Conservation (phyloP, 2,113 vertebrate species). For the Otus sunia region DNA sequence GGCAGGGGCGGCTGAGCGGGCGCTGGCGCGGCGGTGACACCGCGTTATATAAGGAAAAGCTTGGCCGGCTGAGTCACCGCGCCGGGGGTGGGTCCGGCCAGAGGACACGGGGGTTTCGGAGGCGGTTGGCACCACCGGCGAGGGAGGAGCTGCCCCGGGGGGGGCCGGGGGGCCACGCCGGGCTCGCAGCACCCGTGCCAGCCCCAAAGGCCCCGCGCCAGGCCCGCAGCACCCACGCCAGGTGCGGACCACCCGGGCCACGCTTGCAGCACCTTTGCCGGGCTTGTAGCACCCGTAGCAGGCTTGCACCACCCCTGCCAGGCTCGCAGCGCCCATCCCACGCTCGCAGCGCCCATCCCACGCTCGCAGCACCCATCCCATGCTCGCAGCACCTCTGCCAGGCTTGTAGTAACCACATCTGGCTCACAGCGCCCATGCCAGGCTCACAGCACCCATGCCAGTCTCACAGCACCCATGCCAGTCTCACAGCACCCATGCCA, state of each 20-base stretch:
- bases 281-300: background rate
- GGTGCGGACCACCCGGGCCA: background rate
- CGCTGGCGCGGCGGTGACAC: background rate
- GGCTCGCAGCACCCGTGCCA: background rate
- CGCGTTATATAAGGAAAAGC: conserved; percentile 56
- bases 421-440: background rate
- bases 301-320: background rate
- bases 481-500: no score
- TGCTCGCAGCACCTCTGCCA: rapidly evolving
- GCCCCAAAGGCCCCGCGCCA: background rate
- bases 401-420: no score
- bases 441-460: background rate
- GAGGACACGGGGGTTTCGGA: conserved; percentile 48
- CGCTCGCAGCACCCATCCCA: background rate
- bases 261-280: background rate
- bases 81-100: conserved; percentile 61
- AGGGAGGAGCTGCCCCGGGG: conserved; percentile 42
- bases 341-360: no score
- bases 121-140: conserved; percentile 2
- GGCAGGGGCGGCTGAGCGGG: background rate
- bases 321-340: background rate
- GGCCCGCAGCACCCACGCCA: background rate
- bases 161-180: background rate
- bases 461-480: no score
- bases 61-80: conserved; percentile 45